Evolutionary conservation across 2,113 vertebrate genomes (phyloP), one percentile per base, ranked within the genome.

Genomic region (Sarotherodon lohbergeri): DNA sequence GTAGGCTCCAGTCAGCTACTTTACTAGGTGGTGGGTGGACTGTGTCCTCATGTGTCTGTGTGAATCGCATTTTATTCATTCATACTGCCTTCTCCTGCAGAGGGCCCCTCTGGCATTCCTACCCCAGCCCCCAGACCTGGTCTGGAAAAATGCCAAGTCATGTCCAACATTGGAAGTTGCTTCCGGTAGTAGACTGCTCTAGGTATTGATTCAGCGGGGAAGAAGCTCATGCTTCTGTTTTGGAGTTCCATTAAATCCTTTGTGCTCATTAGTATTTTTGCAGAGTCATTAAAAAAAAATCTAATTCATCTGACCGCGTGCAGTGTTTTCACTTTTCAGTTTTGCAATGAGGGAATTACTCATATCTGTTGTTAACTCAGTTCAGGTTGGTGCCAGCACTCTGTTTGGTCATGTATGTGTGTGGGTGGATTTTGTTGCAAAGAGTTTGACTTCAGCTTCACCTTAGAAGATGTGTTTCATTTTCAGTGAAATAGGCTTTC

Each of bases 61-160:
- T 90, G 92, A 94, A 93, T 94, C 57, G 10, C 85, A 91, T 90
- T 89, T 90, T 90, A 92, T 95, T 95, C 92, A 93, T 95, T 95
- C 91, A 94, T 85, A 41, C 85, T 85, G 90, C 80, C 50, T 80
- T 89, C 81, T 91, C 93, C 85, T 90, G 89, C 66, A 9, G 80
- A 59, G 88, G 90, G 92, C 89, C 92, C 82, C 89, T 84, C 88
- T 83, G 92, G 92, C 92, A 92, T 94, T 95, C 88, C 84, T 86
- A 29, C 63, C 86, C 89, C 92, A 85, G 87, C 93, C 90, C 89
- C 83, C 91, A 92, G 90, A 92, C 92, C 91, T 91, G 88, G 81
- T 76, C 87, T 88, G 85, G 88, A 90, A 76, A 83, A 73, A 57
- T 52, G 87, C 92, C 90, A 90, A 88, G 76, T 91, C 81, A 89